Conservation (phyloP, 2,888 invertebrate species). For the Pseudeuparius sepicola region DNA sequence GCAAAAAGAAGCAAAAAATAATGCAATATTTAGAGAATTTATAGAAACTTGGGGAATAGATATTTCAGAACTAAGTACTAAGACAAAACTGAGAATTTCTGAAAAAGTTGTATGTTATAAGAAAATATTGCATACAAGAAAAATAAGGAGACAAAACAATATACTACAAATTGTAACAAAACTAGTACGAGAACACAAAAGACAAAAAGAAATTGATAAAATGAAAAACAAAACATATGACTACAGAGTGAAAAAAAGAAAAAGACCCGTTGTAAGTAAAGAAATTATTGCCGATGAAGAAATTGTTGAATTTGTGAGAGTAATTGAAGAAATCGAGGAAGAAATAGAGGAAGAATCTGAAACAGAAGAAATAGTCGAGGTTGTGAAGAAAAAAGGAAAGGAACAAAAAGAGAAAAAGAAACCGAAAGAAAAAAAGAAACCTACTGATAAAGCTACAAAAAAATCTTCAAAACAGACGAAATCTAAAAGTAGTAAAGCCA, state of each 20-base stretch:
- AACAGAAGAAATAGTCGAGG: slow-evolving; percentile 7
- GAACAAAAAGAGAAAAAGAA: slow-evolving; percentile 14
- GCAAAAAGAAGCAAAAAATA: slow-evolving; percentile 11
- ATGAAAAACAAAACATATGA: slow-evolving; percentile 13
- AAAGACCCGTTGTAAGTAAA: too few species aligned
- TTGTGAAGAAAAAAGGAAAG: slow-evolving; percentile 5
- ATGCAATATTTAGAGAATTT: slow-evolving; percentile 17
- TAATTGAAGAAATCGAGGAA: slow-evolving; percentile 10
- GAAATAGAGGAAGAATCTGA: slow-evolving; percentile 4
- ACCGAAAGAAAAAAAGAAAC: slow-evolving; percentile 13
- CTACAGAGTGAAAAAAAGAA: slow-evolving; percentile 16
- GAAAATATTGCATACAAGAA: slow-evolving; percentile 10
- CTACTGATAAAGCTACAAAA: too few species aligned
- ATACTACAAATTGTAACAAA: slow-evolving; percentile 19
- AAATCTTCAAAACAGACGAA: slow-evolving; percentile 7
- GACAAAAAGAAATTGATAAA: slow-evolving; percentile 14
- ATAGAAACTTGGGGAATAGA: slow-evolving; percentile 18
- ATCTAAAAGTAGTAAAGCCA: slow-evolving; percentile 4
- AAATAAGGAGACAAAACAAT: slow-evolving; percentile 16
- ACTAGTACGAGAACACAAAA: slow-evolving; percentile 17
- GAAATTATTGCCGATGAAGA: slow-evolving; percentile 20
- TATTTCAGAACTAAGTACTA: slow-evolving; percentile 11
- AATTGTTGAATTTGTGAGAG: slow-evolving; percentile 18
- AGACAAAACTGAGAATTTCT: slow-evolving; percentile 12
- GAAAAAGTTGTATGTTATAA: slow-evolving; percentile 19